Evolutionary conservation across 2,113 vertebrate species (phyloP).

Genomic region (Chiloscyllium plagiosum): DNA sequence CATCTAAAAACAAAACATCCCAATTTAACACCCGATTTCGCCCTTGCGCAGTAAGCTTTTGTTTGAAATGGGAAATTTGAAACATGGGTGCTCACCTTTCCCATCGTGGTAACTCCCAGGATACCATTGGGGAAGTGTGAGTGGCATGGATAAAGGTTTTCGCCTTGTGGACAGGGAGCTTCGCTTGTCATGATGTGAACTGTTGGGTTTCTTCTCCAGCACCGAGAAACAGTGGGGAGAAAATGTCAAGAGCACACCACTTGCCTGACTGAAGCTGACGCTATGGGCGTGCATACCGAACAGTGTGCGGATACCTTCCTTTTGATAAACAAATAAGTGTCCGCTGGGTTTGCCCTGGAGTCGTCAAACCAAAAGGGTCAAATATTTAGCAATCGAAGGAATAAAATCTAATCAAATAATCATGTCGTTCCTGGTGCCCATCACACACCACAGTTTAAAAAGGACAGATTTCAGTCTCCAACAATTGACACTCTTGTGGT

Average conservation of each 20-base stretch:
- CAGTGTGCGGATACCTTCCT: background rate
- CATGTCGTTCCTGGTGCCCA: too few species aligned
- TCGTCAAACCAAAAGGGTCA: too few species aligned
- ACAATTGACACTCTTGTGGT: too few species aligned
- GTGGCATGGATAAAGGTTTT: conserved; percentile 76
- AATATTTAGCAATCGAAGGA: too few species aligned
- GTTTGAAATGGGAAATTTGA: background rate
- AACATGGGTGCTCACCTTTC: conserved; percentile 64
- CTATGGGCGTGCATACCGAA: too few species aligned
- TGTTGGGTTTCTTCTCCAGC: background rate
- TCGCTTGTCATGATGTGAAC: background rate
- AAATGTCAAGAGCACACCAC: background rate
- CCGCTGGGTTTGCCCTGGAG: too few species aligned
- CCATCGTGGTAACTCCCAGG: conserved; percentile 67
- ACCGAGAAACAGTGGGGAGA: background rate
- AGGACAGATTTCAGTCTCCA: too few species aligned
- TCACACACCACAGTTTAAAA: too few species aligned
- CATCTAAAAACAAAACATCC: background rate
- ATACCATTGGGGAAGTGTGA: conserved; percentile 56
- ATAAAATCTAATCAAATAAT: too few species aligned
- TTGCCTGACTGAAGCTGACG: background rate
- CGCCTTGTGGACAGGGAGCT: conserved; percentile 41
- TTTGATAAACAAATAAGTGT: background rate
- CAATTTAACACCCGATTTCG: background rate
- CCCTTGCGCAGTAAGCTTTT: too few species aligned